These are phyloP conservation scores for Balanococcus diminutus DNA, from an alignment of 2,888 invertebrate genomes.

Conservation along the genomic window DNA sequence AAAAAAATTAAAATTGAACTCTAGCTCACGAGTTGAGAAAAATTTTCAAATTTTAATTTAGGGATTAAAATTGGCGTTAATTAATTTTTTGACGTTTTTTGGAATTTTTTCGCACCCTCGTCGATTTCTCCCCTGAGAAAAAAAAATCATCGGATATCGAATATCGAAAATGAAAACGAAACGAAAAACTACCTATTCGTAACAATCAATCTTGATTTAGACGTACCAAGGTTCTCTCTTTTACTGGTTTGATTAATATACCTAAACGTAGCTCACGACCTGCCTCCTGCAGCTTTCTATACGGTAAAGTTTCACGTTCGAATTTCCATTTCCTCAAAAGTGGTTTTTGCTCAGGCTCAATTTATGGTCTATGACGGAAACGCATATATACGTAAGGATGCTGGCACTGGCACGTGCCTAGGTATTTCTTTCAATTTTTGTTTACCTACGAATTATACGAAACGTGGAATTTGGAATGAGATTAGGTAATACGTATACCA, in stretches of 20 bases:
- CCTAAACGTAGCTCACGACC: not conserved
- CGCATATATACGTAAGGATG: not conserved
- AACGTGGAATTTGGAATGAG: not conserved
- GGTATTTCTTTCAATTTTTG: not conserved
- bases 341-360: not conserved
- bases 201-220: not conserved
- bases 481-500: not conserved
- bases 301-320: not conserved
- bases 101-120: not conserved
- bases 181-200: not conserved
- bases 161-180: not conserved
- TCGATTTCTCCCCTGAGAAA: too few relatives aligned
- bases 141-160: too few relatives aligned
- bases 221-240: slow-evolving; percentile 21
- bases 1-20: not conserved
- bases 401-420: slow-evolving; percentile 11
- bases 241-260: not conserved
- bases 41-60: not conserved
- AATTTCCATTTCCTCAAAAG: not conserved
- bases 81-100: not conserved
- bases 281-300: slow-evolving; percentile 24
- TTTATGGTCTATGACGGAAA: slow-evolving; percentile 22
- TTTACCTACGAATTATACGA: not conserved
- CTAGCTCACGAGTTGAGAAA: not conserved
- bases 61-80: too few relatives aligned